Evolutionary conservation across 2,113 vertebrate genomes (phyloP).

Genomic region (Brachyhypopomus occidentalis): DNA sequence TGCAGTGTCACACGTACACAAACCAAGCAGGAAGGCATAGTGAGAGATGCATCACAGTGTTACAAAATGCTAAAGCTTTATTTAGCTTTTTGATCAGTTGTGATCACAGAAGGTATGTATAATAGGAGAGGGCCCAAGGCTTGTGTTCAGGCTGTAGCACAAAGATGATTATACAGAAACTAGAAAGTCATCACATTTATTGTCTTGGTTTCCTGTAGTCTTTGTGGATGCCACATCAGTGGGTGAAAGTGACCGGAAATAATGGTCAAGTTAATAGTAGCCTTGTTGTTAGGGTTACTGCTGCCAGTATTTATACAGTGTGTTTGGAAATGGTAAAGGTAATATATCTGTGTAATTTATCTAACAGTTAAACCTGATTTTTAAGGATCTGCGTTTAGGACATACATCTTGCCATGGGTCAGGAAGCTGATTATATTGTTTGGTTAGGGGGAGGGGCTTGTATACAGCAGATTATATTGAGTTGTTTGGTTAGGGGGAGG

Average conservation of each 20-base stretch:
- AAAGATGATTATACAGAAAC: not conserved
- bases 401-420: constrained; percentile 2
- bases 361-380: constrained; percentile 24
- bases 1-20: not conserved
- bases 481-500: not conserved
- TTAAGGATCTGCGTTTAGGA: constrained; percentile 5
- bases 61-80: not conserved
- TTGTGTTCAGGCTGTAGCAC: not conserved
- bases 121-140: not conserved
- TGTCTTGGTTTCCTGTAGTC: not conserved
- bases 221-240: constrained; percentile 1
- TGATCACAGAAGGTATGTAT: not conserved
- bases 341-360: constrained; percentile 54
- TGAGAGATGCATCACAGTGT: not conserved
- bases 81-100: not conserved
- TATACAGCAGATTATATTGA: constrained; percentile 25
- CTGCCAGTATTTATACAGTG: constrained; percentile 9
- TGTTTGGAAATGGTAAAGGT: not conserved
- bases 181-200: not conserved
- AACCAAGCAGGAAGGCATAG: not conserved
- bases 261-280: not conserved
- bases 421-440: not conserved
- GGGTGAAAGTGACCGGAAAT: not conserved
- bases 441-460: not conserved
- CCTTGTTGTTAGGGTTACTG: not conserved